Conservation (phyloP, 2,797 vertebrate genomes). For the Pantherophis alleghaniensis region DNA sequence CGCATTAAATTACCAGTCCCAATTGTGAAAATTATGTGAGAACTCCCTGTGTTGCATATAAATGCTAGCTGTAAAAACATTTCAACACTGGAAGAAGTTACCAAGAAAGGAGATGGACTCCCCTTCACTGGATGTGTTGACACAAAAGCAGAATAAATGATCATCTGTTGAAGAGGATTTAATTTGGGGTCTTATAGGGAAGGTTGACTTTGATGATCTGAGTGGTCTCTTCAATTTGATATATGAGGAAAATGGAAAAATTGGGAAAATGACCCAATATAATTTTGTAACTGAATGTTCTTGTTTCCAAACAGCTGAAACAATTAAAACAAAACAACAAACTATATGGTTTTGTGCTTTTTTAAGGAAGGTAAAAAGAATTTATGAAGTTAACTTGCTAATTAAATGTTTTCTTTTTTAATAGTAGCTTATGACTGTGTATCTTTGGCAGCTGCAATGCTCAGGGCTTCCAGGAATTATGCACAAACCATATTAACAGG, state of each 20-base stretch:
- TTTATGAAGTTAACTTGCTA: background rate
- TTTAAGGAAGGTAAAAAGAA: background rate
- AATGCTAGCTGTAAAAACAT: background rate
- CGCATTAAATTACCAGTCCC: background rate
- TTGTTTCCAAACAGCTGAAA: background rate
- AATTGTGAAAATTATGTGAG: too few species aligned
- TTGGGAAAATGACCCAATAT: background rate
- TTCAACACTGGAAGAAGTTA: background rate
- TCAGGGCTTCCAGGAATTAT: background rate
- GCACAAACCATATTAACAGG: background rate
- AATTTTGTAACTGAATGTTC: background rate
- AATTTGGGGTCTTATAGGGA: background rate
- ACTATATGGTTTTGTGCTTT: background rate
- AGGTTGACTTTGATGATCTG: background rate
- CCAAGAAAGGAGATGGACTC: background rate
- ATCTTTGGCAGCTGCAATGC: background rate
- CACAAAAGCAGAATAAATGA: background rate
- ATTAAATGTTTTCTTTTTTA: background rate
- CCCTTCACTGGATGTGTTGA: background rate
- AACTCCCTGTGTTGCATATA: background rate
- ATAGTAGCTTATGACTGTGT: background rate
- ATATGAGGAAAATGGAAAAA: background rate
- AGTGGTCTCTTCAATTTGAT: background rate
- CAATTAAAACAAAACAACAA: background rate
- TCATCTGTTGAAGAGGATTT: background rate